These are phyloP conservation scores for Microplitis mediator DNA, from an alignment of 1,140 invertebrate genomes.

Conservation along the genomic window DNA sequence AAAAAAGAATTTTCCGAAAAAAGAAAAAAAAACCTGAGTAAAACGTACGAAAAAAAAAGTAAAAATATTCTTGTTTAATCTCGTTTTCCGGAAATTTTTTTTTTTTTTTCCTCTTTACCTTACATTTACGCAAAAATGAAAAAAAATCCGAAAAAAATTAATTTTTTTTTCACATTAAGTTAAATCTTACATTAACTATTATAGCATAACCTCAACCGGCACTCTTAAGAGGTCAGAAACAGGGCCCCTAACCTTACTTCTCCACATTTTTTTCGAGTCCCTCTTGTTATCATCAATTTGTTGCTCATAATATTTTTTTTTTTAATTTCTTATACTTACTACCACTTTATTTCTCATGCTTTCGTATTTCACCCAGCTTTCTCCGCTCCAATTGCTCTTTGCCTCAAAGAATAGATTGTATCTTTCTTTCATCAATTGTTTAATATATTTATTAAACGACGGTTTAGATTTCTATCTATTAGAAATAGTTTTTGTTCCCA, in stretches of 20 bases:
- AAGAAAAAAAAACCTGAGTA: too few relatives aligned
- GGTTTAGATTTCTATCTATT: conserved; percentile 10
- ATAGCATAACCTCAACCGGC: too few relatives aligned
- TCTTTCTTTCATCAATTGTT: neutral
- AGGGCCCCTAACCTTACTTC: neutral
- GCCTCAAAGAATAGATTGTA: conserved; percentile 10
- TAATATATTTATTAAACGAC: conserved; percentile 5
- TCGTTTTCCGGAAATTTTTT: too few relatives aligned
- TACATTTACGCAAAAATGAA: too few relatives aligned
- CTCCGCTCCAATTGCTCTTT: neutral
- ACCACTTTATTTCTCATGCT: conserved; percentile 19
- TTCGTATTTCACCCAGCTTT: conserved; percentile 8
- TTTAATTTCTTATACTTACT: neutral
- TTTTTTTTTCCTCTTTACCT: too few relatives aligned
- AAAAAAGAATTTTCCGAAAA: too few relatives aligned
- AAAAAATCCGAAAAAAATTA: too few relatives aligned
- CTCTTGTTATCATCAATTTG: conserved; percentile 16
- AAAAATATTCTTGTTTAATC: too few relatives aligned
- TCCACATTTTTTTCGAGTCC: neutral
- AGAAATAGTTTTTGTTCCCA: neutral
- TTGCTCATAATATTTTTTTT: conserved; percentile 14
- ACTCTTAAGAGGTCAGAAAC: too few relatives aligned
- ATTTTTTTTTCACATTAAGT: too few relatives aligned
- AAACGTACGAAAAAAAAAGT: too few relatives aligned
- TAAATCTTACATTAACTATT: too few relatives aligned